A percentile compares a stretch with the other conserved stretches of the same genome.
Conservation (phyloP, 2,888 invertebrate species). For the Phengaris alcon region DNA sequence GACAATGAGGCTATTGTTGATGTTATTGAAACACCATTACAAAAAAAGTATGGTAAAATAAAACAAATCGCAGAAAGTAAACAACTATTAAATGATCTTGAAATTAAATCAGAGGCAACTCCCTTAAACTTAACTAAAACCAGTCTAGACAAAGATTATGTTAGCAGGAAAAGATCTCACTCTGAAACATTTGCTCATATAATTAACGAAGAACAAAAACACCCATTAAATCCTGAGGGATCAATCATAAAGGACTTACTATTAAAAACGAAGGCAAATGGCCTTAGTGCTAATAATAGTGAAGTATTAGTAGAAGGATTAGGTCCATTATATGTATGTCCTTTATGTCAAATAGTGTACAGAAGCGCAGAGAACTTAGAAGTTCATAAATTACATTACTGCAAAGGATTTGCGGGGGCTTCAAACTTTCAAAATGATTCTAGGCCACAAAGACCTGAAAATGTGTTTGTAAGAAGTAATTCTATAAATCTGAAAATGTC, state of each 20-base stretch:
- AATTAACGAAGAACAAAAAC: conserved; percentile 63
- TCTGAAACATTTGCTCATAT: conserved; percentile 75
- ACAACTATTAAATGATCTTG: conserved; percentile 61
- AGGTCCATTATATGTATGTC: conserved; percentile 84
- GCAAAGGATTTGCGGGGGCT: conserved; percentile 81
- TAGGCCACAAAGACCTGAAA: conserved; percentile 63
- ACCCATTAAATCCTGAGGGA: conserved; percentile 83
- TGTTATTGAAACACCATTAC: conserved; percentile 87
- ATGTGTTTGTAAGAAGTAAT: conserved; percentile 78
- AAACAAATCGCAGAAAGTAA: conserved; percentile 76
- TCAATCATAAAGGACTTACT: conserved; percentile 89
- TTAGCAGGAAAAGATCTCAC: conserved; percentile 77
- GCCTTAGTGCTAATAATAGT: conserved; percentile 63
- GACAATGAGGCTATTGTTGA: conserved; percentile 96
- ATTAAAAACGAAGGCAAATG: conserved; percentile 82
- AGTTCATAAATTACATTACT: conserved; percentile 88
- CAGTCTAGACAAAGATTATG: conserved; percentile 57
- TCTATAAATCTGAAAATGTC: conserved; percentile 79
- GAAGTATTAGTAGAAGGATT: conserved; percentile 77
- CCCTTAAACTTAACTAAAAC: conserved; percentile 81
- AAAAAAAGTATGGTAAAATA: conserved; percentile 83
- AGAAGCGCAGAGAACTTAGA: conserved; percentile 89
- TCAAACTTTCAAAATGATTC: conserved; percentile 59
- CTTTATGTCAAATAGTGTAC: conserved; percentile 87
- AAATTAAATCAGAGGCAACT: conserved; percentile 65